A percentile compares a stretch with the other conserved stretches of the same genome.
Conservation (phyloP, 2,888 invertebrate species). For the Xanthorhoe spadicearia region DNA sequence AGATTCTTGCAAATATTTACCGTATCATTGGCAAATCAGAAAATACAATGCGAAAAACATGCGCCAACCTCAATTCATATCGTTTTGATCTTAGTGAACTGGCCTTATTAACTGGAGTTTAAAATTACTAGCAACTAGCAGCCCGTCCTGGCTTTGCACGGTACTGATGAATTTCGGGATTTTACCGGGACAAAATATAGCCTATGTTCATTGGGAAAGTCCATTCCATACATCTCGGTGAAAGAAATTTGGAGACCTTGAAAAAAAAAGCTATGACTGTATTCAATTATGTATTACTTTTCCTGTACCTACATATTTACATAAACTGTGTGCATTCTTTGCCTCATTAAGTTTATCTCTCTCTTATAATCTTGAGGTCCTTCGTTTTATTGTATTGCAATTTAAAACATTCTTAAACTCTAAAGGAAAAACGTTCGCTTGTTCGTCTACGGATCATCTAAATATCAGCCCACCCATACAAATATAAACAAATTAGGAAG, state of each 20-base stretch:
- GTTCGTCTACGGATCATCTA: background rate
- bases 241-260: too few relatives aligned
- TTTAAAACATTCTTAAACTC: background rate
- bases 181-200: too few relatives aligned
- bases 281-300: background rate
- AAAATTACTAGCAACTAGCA: background rate
- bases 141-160: too few relatives aligned
- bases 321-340: background rate
- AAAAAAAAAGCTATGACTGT: too few relatives aligned
- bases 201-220: too few relatives aligned
- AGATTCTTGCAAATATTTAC: conserved; percentile 21
- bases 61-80: background rate
- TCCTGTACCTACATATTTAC: background rate
- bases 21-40: conserved; percentile 9
- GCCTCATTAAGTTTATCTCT: background rate
- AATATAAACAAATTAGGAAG: conserved; percentile 5
- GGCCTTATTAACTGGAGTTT: background rate
- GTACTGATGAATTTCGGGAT: too few relatives aligned
- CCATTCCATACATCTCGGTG: too few relatives aligned
- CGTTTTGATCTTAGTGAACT: background rate
- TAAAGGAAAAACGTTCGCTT: background rate
- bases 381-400: background rate
- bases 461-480: conserved; percentile 5
- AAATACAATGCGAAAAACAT: conserved; percentile 5
- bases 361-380: background rate